Conservation (phyloP, 2,113 vertebrate genomes). For the Ctenodactylus gundi region DNA sequence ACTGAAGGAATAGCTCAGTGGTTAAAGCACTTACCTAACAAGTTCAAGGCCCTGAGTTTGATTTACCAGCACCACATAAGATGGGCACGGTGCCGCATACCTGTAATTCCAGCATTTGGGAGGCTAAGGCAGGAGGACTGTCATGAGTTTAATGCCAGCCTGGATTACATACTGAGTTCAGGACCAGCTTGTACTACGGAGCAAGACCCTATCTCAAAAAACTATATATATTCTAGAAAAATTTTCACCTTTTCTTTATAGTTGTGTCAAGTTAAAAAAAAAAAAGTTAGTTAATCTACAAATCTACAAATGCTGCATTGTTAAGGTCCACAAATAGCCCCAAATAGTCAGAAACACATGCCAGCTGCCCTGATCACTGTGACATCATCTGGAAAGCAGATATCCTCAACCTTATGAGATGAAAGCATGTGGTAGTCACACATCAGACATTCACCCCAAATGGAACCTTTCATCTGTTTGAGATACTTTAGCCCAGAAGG, state of each 20-base stretch:
- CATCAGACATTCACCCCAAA: neutral
- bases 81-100: too few relatives aligned
- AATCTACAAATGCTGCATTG: neutral
- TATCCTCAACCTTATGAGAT: neutral
- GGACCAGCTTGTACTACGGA: too few relatives aligned
- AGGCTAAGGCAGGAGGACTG: too few relatives aligned
- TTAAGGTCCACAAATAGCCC: neutral
- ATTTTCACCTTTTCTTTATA: constrained; percentile 24
- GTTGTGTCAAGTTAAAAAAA: neutral
- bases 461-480: neutral
- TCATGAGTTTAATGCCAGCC: too few relatives aligned
- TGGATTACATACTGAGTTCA: too few relatives aligned
- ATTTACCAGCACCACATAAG: too few relatives aligned
- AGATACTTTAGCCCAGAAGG: neutral
- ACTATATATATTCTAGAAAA: too few relatives aligned
- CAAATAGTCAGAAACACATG: constrained; percentile 32
- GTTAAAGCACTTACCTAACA: too few relatives aligned
- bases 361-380: neutral
- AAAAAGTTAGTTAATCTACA: neutral
- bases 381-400: constrained; percentile 53
- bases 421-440: constrained; percentile 1
- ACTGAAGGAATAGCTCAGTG: too few relatives aligned
- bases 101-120: too few relatives aligned
- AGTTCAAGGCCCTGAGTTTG: too few relatives aligned
- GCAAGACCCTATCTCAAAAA: too few relatives aligned